A percentile compares a stretch with the other conserved stretches of the same genome.
phyloP scores from a whole-genome alignment of 2,888 invertebrate species.

The Leptinotarsa juncta region DNA sequence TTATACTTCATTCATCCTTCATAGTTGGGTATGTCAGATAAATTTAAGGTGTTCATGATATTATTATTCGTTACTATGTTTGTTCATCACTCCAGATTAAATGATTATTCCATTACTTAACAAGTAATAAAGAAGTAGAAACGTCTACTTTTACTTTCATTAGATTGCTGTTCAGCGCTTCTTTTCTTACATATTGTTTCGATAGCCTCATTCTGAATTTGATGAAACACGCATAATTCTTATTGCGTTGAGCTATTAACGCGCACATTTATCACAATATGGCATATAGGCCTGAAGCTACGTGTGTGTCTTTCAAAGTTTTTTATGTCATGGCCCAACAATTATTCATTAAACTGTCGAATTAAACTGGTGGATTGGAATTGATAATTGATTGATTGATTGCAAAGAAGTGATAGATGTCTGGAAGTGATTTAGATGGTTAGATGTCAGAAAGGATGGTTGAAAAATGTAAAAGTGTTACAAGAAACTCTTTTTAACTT shows the following conservation, averaged over 20 bases:
- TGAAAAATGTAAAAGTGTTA: too few relatives aligned
- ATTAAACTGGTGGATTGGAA: not conserved
- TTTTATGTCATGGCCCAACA: too few relatives aligned
- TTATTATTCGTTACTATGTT: not conserved
- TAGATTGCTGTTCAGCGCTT: not conserved
- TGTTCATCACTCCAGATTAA: not conserved
- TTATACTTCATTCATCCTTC: too few relatives aligned
- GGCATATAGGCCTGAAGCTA: too few relatives aligned
- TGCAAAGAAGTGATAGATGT: too few relatives aligned
- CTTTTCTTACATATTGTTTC: not conserved
- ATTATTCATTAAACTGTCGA: too few relatives aligned
- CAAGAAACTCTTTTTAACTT: too few relatives aligned
- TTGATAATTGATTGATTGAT: too few relatives aligned
- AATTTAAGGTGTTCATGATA: not conserved
- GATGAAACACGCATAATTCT: slow-evolving; percentile 1
- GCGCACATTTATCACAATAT: not conserved
- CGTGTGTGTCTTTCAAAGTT: too few relatives aligned
- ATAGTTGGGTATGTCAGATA: too few relatives aligned
- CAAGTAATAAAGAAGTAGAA: not conserved
- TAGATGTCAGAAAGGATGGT: too few relatives aligned
- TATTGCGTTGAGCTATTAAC: not conserved
- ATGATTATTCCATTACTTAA: not conserved
- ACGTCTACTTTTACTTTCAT: not conserved
- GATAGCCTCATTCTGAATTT: not conserved
- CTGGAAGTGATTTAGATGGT: too few relatives aligned